Evolutionary conservation across 2,888 invertebrate species (phyloP), one percentile per base, ranked within the genome.

Genomic region (Sarcophaga caerulescens): DNA sequence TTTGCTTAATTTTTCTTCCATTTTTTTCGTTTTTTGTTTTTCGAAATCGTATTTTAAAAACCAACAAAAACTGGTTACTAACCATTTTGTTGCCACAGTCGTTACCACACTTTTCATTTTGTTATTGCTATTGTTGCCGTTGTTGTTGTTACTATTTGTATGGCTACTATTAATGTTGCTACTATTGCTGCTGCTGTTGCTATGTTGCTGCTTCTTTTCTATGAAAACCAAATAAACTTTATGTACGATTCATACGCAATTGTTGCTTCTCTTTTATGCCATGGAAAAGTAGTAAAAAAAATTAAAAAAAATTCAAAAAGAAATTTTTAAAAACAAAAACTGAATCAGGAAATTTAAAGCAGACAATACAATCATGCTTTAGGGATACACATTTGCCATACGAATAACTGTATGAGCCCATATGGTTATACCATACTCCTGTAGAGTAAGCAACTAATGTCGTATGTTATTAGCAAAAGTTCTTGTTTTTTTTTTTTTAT

Each of bases 11-110:
- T 60, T n/a, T 44, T 60, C 10, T n/a, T 60, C 6, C 19, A 3
- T 3, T 44, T 65, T 47, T 60, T 35, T 1, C 0, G 47, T 74
- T 74, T 63, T 35, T 35, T 8, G 1, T 35, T 35, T 35, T 35
- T 35, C 44, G 10, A 44, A 66, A 44, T 84, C 57, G 25, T 65
- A 47, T 70, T 63, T 80, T 65, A 11, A 62, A 35, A 82, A 82
- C 52, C 81, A 45, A 85, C 47, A 47, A 85, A 85, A 78, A 81
- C 73, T 77, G 81, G 81, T 81, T 75, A 81, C 80, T 78, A 81
- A 86, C 80, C 77, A 81, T 86, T 81, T 76, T 86, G 81, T 81
- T 81, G 77, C 84, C 86, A 86, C 83, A 84, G 80, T 86, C 86
- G 77, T 83, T 81, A 80, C 80, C 84, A 78, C 83, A 86, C 76